phyloP scores from a whole-genome alignment of 2,797 vertebrate species.

The Vultur gryphus region DNA sequence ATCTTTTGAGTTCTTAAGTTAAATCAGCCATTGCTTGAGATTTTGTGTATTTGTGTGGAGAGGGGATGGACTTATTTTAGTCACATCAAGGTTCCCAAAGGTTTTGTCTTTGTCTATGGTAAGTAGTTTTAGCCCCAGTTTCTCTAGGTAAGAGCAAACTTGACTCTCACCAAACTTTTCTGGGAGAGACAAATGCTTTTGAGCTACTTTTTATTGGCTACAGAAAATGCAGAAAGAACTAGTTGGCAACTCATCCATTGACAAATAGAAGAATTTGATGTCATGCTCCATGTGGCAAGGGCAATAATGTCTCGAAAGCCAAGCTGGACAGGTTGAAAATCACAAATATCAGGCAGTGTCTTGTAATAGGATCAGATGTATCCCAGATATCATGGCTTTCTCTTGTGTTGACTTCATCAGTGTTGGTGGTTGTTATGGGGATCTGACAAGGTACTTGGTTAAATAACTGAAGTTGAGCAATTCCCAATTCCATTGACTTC shows the following conservation, averaged over 20 bases:
- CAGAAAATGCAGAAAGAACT: not conserved
- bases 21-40: not conserved
- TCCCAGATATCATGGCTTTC: fast-evolving
- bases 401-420: not conserved
- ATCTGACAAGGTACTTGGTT: not conserved
- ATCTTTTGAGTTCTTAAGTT: not conserved
- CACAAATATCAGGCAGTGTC: not conserved
- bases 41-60: not conserved
- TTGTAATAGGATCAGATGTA: not conserved
- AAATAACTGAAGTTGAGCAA: not conserved
- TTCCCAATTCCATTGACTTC: not conserved
- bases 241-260: not conserved
- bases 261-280: not conserved
- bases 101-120: not conserved
- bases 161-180: not conserved
- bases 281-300: not conserved
- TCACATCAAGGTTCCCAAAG: not conserved
- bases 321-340: not conserved
- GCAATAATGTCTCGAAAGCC: not conserved
- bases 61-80: not conserved
- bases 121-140: not conserved
- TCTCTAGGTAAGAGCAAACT: not conserved
- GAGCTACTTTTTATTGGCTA: not conserved
- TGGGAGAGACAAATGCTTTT: not conserved
- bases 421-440: not conserved